Conservation (phyloP, 2,888 invertebrate genomes). For the Hemithea aestivaria region DNA sequence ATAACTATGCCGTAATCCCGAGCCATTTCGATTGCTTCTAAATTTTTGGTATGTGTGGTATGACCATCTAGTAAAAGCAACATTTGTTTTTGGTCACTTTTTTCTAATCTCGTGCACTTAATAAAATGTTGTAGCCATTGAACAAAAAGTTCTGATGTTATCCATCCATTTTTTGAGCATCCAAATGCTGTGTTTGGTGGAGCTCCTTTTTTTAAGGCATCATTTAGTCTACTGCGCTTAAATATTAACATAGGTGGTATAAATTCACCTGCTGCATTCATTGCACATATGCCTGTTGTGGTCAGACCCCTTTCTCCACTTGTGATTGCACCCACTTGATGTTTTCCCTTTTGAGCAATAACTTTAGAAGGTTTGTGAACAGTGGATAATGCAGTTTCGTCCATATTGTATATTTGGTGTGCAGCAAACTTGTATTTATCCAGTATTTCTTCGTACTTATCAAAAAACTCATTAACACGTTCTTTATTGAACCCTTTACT, state of each 20-base stretch:
- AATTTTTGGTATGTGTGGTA: slow-evolving; percentile 21
- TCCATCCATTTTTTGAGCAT: slow-evolving; percentile 3
- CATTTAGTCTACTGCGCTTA: not conserved
- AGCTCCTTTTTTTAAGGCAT: slow-evolving; percentile 1
- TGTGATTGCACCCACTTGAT: slow-evolving; percentile 21
- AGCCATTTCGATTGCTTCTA: slow-evolving; percentile 20
- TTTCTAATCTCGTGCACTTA: slow-evolving; percentile 3
- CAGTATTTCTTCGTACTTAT: slow-evolving; percentile 18
- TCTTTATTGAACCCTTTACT: slow-evolving; percentile 17
- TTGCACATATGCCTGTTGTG: slow-evolving; percentile 16
- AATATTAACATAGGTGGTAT: slow-evolving; percentile 20
- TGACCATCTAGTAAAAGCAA: slow-evolving; percentile 23
- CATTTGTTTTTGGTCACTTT: slow-evolving; percentile 14
- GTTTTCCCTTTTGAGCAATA: slow-evolving; percentile 24
- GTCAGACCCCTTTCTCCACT: slow-evolving; percentile 22
- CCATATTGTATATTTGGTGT: slow-evolving; percentile 24
- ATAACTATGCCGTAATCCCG: slow-evolving; percentile 19
- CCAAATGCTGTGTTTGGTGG: slow-evolving; percentile 5
- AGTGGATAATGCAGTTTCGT: slow-evolving; percentile 21
- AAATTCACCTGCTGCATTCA: slow-evolving; percentile 23
- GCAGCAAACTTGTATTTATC: slow-evolving; percentile 21
- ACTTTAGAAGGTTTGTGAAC: slow-evolving; percentile 22
- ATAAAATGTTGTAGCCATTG: slow-evolving; percentile 1
- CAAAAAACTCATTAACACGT: slow-evolving; percentile 17
- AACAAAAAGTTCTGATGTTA: slow-evolving; percentile 1